phyloP scores from a whole-genome alignment of 1,140 invertebrate species.

The Micrasema longulum region DNA sequence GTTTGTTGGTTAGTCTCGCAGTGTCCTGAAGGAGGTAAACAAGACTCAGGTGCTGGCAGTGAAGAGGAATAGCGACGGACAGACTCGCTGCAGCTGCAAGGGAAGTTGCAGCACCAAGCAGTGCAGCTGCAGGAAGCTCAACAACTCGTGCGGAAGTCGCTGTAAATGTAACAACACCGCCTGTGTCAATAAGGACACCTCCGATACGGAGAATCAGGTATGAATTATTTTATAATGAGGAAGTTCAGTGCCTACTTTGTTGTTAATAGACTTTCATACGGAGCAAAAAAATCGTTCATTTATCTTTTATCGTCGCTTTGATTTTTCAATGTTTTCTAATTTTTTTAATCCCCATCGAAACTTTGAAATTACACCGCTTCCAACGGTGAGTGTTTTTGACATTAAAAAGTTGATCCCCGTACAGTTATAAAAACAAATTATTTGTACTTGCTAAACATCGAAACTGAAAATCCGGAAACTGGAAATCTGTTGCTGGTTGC shows the following conservation, averaged over 20 bases:
- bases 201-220: slow-evolving; percentile 61
- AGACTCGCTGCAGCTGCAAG: slow-evolving; percentile 72
- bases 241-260: neutral
- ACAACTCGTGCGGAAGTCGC: slow-evolving; percentile 60
- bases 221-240: neutral
- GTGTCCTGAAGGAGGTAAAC: slow-evolving; percentile 15
- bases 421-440: too few relatives aligned
- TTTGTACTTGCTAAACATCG: too few relatives aligned
- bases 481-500: too few relatives aligned
- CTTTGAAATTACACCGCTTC: too few relatives aligned
- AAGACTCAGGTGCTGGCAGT: slow-evolving; percentile 43
- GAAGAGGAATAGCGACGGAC: slow-evolving; percentile 69
- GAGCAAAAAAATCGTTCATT: neutral
- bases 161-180: slow-evolving; percentile 69
- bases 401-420: too few relatives aligned
- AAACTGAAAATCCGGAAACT: too few relatives aligned
- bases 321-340: too few relatives aligned
- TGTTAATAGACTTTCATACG: neutral
- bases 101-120: slow-evolving; percentile 69
- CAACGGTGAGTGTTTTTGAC: too few relatives aligned
- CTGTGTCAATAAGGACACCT: slow-evolving; percentile 66
- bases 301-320: too few relatives aligned
- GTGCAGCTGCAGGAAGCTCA: slow-evolving; percentile 71
- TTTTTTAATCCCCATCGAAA: too few relatives aligned
- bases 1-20: slow-evolving; percentile 8